Percentiles rank a stretch among this genome's conserved stretches.
Conservation (phyloP, 1,140 invertebrate genomes). For the Phenacoccus solenopsis region DNA sequence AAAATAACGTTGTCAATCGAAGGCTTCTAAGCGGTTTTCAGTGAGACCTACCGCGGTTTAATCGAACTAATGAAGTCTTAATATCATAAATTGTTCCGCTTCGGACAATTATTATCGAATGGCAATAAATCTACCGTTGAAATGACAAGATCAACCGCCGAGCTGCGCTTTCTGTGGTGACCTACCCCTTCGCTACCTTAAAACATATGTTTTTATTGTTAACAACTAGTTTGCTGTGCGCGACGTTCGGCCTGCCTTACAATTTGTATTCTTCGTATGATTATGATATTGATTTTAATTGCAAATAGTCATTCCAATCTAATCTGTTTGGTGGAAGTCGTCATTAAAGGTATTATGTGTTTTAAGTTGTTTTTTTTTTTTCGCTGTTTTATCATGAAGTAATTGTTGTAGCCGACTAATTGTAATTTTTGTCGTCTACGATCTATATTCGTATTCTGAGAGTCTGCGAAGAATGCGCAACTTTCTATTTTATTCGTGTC, state of each 20-base stretch:
- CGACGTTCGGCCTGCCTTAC: neutral
- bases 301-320: neutral
- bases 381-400: too few relatives aligned
- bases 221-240: constrained; percentile 8
- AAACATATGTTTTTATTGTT: constrained; percentile 18
- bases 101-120: constrained; percentile 13
- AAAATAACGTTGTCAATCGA: constrained; percentile 18
- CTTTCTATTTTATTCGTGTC: too few relatives aligned
- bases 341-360: too few relatives aligned
- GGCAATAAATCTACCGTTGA: constrained; percentile 12
- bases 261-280: constrained; percentile 11
- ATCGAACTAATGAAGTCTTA: constrained; percentile 15
- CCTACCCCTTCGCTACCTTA: constrained; percentile 13
- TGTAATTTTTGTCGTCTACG: too few relatives aligned
- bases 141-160: constrained; percentile 15
- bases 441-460: too few relatives aligned
- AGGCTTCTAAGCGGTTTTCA: constrained; percentile 8
- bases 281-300: neutral
- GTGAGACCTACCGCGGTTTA: constrained; percentile 14
- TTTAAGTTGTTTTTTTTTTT: too few relatives aligned
- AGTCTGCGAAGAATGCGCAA: too few relatives aligned
- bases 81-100: constrained; percentile 15
- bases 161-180: constrained; percentile 11
- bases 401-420: too few relatives aligned
- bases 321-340: too few relatives aligned